Percentiles rank a stretch among this genome's conserved stretches.
These are phyloP conservation scores for Drosophila baimaii DNA, from an alignment of 1,140 invertebrate genomes.

Conservation along the genomic window DNA sequence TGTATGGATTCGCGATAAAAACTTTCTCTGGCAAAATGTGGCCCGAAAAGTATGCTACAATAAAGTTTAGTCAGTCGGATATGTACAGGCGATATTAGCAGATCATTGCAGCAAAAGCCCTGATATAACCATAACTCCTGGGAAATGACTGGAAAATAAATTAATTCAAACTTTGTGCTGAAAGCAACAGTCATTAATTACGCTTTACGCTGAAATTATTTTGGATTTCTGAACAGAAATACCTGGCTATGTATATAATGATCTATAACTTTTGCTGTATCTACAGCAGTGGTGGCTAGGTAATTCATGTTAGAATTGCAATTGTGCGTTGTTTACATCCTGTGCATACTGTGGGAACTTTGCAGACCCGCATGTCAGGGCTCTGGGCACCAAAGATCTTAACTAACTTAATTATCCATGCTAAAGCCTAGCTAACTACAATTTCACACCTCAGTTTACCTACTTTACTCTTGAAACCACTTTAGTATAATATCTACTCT, in stretches of 20 bases:
- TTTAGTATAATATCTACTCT: neutral
- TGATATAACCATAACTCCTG: neutral
- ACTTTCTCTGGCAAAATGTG: conserved; percentile 38
- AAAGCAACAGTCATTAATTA: conserved; percentile 13
- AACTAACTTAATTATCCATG: neutral
- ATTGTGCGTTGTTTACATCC: too few relatives aligned
- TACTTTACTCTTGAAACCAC: accelerated
- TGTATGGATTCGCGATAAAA: conserved; percentile 41
- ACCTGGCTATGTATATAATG: too few relatives aligned
- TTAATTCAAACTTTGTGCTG: conserved; percentile 2
- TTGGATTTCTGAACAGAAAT: neutral
- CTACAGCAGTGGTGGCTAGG: too few relatives aligned
- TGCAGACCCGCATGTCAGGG: too few relatives aligned
- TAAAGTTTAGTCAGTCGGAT: conserved; percentile 40
- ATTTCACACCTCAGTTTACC: neutral
- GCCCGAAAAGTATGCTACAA: conserved; percentile 64
- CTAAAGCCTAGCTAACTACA: neutral
- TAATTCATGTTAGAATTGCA: too few relatives aligned
- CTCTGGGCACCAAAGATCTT: too few relatives aligned
- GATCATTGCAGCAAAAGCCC: conserved; percentile 9
- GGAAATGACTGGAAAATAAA: neutral
- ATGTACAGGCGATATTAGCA: conserved; percentile 23
- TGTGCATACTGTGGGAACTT: too few relatives aligned
- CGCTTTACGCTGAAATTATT: neutral
- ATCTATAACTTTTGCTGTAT: too few relatives aligned